A percentile compares a stretch with the other conserved stretches of the same genome.
phyloP scores from a whole-genome alignment of 2,888 invertebrate species.

The Dorcus parallelipipedus region DNA sequence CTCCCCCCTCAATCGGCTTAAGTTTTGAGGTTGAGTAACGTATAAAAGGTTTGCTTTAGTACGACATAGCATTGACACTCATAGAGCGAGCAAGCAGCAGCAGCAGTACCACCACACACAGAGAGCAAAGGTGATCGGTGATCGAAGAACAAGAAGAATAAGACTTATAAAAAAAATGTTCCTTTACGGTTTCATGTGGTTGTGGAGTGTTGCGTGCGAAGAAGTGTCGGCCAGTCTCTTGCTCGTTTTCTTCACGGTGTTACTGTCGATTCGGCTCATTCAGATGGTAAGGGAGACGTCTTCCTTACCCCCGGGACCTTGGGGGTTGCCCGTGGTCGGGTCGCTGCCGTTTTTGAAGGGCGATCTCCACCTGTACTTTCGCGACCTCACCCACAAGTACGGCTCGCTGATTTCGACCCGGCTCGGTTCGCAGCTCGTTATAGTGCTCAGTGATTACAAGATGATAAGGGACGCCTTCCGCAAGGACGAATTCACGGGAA shows the following conservation, averaged over 20 bases:
- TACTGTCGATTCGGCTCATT: slow-evolving; percentile 45
- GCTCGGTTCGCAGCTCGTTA: slow-evolving; percentile 77
- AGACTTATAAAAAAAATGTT: slow-evolving; percentile 44
- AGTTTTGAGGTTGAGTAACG: slow-evolving; percentile 32
- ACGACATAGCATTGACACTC: slow-evolving; percentile 34
- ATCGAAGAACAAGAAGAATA: too few relatives aligned
- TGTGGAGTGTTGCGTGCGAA: slow-evolving; percentile 48
- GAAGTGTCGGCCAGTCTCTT: slow-evolving; percentile 48
- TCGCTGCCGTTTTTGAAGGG: slow-evolving; percentile 78
- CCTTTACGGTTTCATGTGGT: slow-evolving; percentile 50
- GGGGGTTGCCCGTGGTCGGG: slow-evolving; percentile 82
- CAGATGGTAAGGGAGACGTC: slow-evolving; percentile 42
- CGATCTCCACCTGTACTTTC: slow-evolving; percentile 73
- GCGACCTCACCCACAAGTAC: slow-evolving; percentile 72
- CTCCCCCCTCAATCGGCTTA: slow-evolving; percentile 30
- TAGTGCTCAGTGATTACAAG: slow-evolving; percentile 83
- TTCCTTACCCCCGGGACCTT: slow-evolving; percentile 81
- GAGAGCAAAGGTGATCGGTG: slow-evolving; percentile 11
- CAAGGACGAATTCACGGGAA: slow-evolving; percentile 82
- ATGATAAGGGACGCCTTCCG: slow-evolving; percentile 83
- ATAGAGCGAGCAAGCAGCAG: slow-evolving; percentile 11
- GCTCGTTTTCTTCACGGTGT: slow-evolving; percentile 51
- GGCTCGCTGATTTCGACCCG: slow-evolving; percentile 79
- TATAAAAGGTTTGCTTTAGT: slow-evolving; percentile 34
- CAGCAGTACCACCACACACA: slow-evolving; percentile 9